Base-by-base conservation (phyloP, 1,140 invertebrate species). In the Pteromalus puparum region DNA sequence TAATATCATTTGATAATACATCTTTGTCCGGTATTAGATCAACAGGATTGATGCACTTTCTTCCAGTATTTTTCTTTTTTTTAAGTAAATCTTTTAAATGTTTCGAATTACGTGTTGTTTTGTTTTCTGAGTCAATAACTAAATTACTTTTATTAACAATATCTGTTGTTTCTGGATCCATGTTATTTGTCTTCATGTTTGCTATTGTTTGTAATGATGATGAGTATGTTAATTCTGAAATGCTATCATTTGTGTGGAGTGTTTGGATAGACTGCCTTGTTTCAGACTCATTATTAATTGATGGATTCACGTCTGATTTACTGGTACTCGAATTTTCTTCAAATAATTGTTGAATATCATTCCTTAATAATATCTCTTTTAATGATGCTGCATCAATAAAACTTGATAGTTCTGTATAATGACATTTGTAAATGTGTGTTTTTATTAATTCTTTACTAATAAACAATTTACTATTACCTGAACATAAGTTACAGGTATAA, bases 401-500 rank as follows among this genome's bases (percentile, higher is more conserved):
- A 48, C 2, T 46, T 81, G 42, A 81, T 72, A 81, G 70, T 7
- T 81, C 79, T 46, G 42, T 15, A 18, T 26, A 26, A 72, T 81
- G 79, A 81, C 26, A 13, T 18, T 26, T 10, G 15, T 81, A 72
- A 34, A 81, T n/a, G 26, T 81, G 79, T 18, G 10, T 28, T 48
- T 81, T 81, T 24, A 81, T 72, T 1, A 24, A 46, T 48, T 81
- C 79, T 72, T 24, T 15, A 38, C 67, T 24, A 6, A 46, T 48
- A 28, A 81, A 81, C 7, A 70, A 13, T 70, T 42, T 26, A 4
- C 10, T 18, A 26, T 38, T n/a, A 34, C 10, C 34, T 13, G 30
- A 24, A 72, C 79, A 81, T 13, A 81, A 81, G 26, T 18, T 26
- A 81, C 79, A 81, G 0, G 48, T 48, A 72, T 81, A 81, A 48